Conservation (phyloP, 2,113 vertebrate genomes). For the Trematomus loennbergii region DNA sequence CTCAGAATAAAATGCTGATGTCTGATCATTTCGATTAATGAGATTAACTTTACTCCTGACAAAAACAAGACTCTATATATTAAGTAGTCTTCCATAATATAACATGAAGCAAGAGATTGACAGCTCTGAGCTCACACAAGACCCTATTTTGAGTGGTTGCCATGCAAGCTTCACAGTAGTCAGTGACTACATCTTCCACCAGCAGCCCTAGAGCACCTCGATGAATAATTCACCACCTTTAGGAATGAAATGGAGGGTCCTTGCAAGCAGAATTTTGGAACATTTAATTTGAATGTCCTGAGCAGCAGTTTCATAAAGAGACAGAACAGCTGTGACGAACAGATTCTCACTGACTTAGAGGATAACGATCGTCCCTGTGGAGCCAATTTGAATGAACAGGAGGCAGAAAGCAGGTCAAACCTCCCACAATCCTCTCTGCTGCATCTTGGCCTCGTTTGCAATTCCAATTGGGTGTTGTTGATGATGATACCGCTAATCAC, state of each 20-base stretch:
- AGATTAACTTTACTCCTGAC: background rate
- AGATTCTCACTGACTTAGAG: conserved; percentile 46
- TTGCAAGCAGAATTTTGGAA: conserved; percentile 51
- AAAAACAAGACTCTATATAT: conserved; percentile 12
- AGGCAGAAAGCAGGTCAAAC: conserved; percentile 70
- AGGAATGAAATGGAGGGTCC: conserved; percentile 41
- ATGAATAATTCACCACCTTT: conserved; percentile 77
- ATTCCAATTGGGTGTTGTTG: conserved; percentile 71
- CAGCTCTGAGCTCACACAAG: conserved; percentile 56
- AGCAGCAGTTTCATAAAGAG: conserved; percentile 19
- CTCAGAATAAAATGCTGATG: background rate
- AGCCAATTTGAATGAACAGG: conserved; percentile 52
- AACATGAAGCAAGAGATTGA: conserved; percentile 52
- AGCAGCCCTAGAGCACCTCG: conserved; percentile 59
- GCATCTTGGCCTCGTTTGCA: conserved; percentile 71
- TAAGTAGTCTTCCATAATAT: conserved; percentile 32
- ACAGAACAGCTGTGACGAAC: conserved; percentile 47
- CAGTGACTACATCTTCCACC: conserved; percentile 71
- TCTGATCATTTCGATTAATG: background rate
- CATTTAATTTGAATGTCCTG: conserved; percentile 31
- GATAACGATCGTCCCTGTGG: conserved; percentile 15
- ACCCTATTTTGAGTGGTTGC: conserved; percentile 77
- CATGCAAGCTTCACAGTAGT: conserved; percentile 79
- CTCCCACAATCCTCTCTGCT: conserved; percentile 64
- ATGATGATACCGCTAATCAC: conserved; percentile 68